Conservation (phyloP, 1,140 invertebrate species). For the Globodera rostochiensis region DNA sequence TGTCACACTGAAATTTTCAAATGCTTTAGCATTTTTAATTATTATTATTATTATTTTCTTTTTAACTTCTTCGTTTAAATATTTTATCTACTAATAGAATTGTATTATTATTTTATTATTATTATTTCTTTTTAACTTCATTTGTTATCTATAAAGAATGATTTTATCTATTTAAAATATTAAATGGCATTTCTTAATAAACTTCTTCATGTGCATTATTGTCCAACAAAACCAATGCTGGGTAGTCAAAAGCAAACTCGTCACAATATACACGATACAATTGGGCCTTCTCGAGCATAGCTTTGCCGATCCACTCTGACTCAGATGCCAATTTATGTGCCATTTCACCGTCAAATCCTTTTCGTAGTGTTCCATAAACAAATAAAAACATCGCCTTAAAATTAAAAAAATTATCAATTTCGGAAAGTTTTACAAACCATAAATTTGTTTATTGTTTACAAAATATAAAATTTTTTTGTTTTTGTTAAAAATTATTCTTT, state of each 20-base stretch:
- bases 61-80: background rate
- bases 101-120: no score
- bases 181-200: background rate
- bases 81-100: no score
- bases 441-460: no score
- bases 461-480: no score
- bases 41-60: background rate
- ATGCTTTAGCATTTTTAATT: background rate
- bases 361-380: slow-evolving; percentile 19
- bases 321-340: slow-evolving; percentile 3
- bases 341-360: slow-evolving; percentile 18
- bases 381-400: slow-evolving; percentile 17
- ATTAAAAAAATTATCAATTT: background rate
- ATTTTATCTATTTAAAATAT: no score
- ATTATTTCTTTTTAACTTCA: no score
- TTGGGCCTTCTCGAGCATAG: slow-evolving; percentile 10
- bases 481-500: no score
- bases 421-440: no score
- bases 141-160: no score
- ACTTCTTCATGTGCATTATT: background rate
- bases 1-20: background rate
- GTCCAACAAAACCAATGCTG: slow-evolving; percentile 13
- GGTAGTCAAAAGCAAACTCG: slow-evolving; percentile 7
- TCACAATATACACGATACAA: slow-evolving; percentile 16
- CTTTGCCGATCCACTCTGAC: slow-evolving; percentile 17